These are phyloP conservation scores for Pantherophis vulpinus DNA, from an alignment of 2,797 vertebrate genomes.

Conservation along the genomic window DNA sequence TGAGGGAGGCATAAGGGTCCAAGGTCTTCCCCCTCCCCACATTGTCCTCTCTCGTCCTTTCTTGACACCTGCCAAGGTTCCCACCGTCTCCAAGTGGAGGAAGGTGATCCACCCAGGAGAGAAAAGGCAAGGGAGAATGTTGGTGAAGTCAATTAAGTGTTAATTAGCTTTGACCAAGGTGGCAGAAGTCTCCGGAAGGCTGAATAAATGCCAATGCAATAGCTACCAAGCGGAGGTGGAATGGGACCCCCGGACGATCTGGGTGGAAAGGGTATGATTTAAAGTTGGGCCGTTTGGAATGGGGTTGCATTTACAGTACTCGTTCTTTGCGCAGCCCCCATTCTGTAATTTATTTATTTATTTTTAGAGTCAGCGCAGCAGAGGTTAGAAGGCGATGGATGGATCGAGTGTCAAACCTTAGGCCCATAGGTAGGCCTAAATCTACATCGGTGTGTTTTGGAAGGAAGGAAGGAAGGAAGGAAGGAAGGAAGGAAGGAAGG, in stretches of 20 bases:
- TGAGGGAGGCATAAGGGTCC: constrained; percentile 37
- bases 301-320: neutral
- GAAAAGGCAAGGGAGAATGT: constrained; percentile 56
- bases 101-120: constrained; percentile 45
- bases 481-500: no score
- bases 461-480: no score
- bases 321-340: constrained; percentile 17
- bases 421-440: neutral
- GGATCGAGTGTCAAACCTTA: neutral
- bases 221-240: constrained; percentile 47
- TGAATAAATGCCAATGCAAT: constrained; percentile 68
- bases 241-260: constrained; percentile 20
- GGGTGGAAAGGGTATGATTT: constrained; percentile 37
- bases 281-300: neutral
- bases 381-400: constrained; percentile 9
- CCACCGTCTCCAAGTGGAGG: constrained; percentile 38
- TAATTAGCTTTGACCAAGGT: constrained; percentile 68
- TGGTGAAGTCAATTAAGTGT: constrained; percentile 60
- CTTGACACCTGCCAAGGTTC: constrained; percentile 61
- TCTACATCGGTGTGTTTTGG: neutral
- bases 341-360: constrained; percentile 5
- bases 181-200: constrained; percentile 52
- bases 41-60: neutral
- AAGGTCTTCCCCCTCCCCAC: constrained; percentile 19
- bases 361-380: constrained; percentile 23